phyloP scores from a whole-genome alignment of 2,888 invertebrate genomes.

The Polietes domitor region DNA sequence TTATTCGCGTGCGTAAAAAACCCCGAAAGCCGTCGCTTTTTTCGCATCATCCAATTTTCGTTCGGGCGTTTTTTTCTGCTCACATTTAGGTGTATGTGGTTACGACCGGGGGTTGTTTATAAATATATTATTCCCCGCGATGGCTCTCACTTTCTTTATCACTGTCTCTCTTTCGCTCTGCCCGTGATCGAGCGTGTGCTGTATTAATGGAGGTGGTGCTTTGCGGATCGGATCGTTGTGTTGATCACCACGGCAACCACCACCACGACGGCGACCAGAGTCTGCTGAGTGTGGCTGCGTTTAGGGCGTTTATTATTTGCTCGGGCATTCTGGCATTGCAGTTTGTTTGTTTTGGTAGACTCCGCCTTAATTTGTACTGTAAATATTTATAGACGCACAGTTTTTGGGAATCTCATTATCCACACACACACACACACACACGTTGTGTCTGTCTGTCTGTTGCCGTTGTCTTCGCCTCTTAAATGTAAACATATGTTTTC shows the following conservation, averaged over 20 bases:
- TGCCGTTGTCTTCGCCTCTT: neutral
- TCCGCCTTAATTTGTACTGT: slow-evolving; percentile 62
- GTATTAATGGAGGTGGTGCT: neutral
- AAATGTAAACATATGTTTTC: neutral
- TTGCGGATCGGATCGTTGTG: neutral
- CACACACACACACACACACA: neutral
- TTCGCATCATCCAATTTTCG: neutral
- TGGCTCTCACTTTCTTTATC: neutral
- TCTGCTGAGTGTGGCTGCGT: slow-evolving; percentile 13
- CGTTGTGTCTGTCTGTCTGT: too few species aligned
- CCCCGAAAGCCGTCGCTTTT: slow-evolving; percentile 46
- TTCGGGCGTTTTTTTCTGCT: neutral
- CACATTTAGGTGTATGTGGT: neutral
- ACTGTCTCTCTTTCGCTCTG: neutral
- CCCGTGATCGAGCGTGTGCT: neutral
- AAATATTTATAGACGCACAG: slow-evolving; percentile 33
- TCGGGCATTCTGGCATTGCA: slow-evolving; percentile 36
- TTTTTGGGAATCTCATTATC: slow-evolving; percentile 30
- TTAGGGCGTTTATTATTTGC: slow-evolving; percentile 61
- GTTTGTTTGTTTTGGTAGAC: slow-evolving; percentile 49
- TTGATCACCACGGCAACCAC: neutral
- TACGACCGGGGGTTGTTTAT: neutral
- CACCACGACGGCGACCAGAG: too few species aligned
- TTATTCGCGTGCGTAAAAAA: neutral
- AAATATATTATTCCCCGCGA: neutral